Base-by-base conservation (phyloP, 2,113 vertebrate genomes). In the Labeo rohita region DNA sequence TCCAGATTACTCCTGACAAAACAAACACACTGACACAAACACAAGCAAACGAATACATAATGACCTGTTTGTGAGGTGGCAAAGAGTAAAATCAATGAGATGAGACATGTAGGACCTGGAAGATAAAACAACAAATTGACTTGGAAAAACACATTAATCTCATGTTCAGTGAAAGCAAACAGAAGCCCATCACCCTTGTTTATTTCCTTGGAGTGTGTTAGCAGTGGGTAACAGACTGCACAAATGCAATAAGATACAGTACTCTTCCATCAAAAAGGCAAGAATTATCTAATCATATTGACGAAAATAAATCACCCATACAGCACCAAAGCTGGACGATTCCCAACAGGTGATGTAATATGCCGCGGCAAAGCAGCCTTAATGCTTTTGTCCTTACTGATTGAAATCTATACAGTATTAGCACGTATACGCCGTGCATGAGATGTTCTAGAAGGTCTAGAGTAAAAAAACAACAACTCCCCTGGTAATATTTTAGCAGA, bases 81-180 rank as follows among this genome's bases (percentile, higher is more conserved):
- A 76, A 70, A 84, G 87, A 86, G 87, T 79, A 89, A 84, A 89
- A 49, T 74, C 83, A 87, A 85, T 89, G 77, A 87, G 52, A 85
- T 86, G 59, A 77, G 66, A 82, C 68, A 89, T 83, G 52, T 45
- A 85, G 76, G 65, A 84, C 83, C 59, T 47, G 76, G 52, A 79
- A 70, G 82, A 89, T 74, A 79, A 84, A 85, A 86, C 70, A 82
- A 85, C 75, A 87, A 79, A 85, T 84, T 89, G 73, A 79, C 47
- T 83, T 80, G 47, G 68, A 85, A 80, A 78, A 84, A 84, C 82
- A 84, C 82, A 84, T 84, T 84, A 73, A 84, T 84, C 82, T 84
- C 82, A 73, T 84, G 82, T 84, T 80, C 74, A 79, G 80, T 83
- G 66, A 77, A 73, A 72, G 84, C 52, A 83, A 86, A 66, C 50